Evolutionary conservation across 1,140 invertebrate genomes (phyloP).

Genomic region (Pararge aegeria): DNA sequence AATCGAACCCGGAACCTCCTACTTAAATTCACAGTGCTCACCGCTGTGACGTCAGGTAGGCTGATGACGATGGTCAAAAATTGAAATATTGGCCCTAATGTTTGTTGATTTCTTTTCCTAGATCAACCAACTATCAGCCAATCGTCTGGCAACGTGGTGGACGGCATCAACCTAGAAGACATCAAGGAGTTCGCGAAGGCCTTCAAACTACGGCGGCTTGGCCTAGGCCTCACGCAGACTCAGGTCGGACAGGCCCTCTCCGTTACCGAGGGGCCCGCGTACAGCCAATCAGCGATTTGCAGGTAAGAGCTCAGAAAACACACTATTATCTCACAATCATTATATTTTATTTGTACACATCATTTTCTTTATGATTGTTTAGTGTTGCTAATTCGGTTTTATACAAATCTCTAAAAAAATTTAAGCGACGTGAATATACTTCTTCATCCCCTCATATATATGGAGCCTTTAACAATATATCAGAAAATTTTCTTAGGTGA

Average conservation of each 20-base stretch:
- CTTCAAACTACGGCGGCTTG: slow-evolving; percentile 95
- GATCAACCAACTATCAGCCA: slow-evolving; percentile 96
- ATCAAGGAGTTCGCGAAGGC: slow-evolving; percentile 99
- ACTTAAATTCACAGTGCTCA: too few relatives aligned
- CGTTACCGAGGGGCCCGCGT: slow-evolving; percentile 97
- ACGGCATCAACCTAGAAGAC: slow-evolving; percentile 98
- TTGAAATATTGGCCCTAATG: background rate
- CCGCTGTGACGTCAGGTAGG: too few relatives aligned
- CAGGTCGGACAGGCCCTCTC: slow-evolving; percentile 97
- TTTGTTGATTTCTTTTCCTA: slow-evolving; percentile 42
- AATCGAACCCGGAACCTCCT: too few relatives aligned
- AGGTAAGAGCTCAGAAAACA: slow-evolving; percentile 82
- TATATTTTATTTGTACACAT: background rate
- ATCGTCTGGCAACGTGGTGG: slow-evolving; percentile 95
- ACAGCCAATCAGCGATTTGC: slow-evolving; percentile 99
- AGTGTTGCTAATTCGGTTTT: background rate
- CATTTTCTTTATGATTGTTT: background rate
- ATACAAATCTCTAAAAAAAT: too few relatives aligned
- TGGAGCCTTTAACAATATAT: too few relatives aligned
- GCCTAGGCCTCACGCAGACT: slow-evolving; percentile 96
- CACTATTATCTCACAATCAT: slow-evolving; percentile 6
- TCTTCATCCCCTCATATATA: too few relatives aligned
- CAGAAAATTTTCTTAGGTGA: too few relatives aligned
- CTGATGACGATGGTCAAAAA: too few relatives aligned
- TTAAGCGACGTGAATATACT: too few relatives aligned